Evolutionary conservation across 1,140 invertebrate species (phyloP), one percentile per base, ranked within the genome.

Genomic region (Psilanteris sp.): DNA sequence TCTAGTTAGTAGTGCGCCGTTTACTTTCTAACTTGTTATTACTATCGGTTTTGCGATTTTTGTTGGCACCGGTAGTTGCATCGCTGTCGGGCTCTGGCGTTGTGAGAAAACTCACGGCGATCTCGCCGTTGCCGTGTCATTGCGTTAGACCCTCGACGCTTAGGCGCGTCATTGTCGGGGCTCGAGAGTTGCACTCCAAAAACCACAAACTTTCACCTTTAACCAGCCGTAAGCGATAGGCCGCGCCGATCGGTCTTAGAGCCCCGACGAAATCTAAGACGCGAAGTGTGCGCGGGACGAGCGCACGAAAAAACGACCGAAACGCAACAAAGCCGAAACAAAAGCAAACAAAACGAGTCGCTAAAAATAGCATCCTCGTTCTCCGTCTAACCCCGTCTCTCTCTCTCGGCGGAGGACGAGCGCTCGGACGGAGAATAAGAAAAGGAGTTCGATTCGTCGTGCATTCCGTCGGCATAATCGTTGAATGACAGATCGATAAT

Each of bases 401-500:
- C n/a, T n/a, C n/a, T n/a, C n/a, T n/a, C n/a, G 29, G 50, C 27
- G 29, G 64, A 68, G 20, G 54, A 55, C 26, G 22, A 32, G 9
- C 29, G 64, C 31, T 14, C 55, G 8, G 59, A 54, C 7, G 14
- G 50, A 52, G 61, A 48, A 61, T 70, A 68, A 59, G 64, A 81
- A 77, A 68, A 66, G 72, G 62, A 82, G 72, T 64, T 79, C 78
- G 79, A 86, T 84, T 85, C 82, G 84, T 86, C 79, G 81, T 84
- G 83, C 86, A 87, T 86, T 86, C 84, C 81, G 75, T 37, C 72
- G 57, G 72, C 78, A 79, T 73, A 78, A 66, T 79, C 81, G 74
- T 86, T 85, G 83, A 87, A 86, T 86, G 84, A 86, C 86, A 87
- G 85, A 84, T 86, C 85, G 81, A 87, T 87, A 87, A 88, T 88